Base-by-base conservation (phyloP, 2,888 invertebrate species). In the Dichetophora obliterata region DNA sequence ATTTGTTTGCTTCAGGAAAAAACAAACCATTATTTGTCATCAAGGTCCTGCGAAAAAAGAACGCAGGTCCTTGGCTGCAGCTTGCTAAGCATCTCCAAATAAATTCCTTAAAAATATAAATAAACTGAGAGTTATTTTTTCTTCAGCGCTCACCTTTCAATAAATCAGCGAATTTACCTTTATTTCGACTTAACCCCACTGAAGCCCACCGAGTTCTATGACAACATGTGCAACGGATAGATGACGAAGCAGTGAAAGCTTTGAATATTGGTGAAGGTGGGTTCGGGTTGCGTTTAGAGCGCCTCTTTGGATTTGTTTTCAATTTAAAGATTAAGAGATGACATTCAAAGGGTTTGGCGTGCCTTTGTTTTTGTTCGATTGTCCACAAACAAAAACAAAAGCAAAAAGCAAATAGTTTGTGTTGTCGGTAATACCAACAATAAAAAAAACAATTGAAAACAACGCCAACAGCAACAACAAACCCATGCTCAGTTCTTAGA, bases 1-100 rank as follows among this genome's bases (percentile, higher is more conserved):
- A 59, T 71, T 43, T 43, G n/a, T 31, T 59, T 22, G 22, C 31
- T 24, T 27, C 71, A 80, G 81, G 81, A 81, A 81, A 81, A 81
- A 81, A 81, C 80, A 81, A 81, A 79, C 80, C 81, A 81, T 43
- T 43, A 43, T 81, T 80, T 81, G 79, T 81, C 80, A 81, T 59
- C 71, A 59, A 59, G 71, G 71, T 43, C 22, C 57, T 59, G 37
- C 43, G 37, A n/a, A 57, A n/a, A 37, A 9, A 59, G 57, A 59
- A 34, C 43, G 34, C 22, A 57, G 43, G 31, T 66, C 22, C 66
- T 66, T 66, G 48, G 66, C 66, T 43, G 48, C 66, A 66, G 27
- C 22, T 11, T 24, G 43, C 54, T n/a, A 70, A 31, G 66, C 66
- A 48, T 66, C 66, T 66, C 22, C 66, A 48, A 66, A 43, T 43